These are phyloP conservation scores for Brachyptera putata DNA, from an alignment of 2,888 invertebrate genomes.

Conservation along the genomic window DNA sequence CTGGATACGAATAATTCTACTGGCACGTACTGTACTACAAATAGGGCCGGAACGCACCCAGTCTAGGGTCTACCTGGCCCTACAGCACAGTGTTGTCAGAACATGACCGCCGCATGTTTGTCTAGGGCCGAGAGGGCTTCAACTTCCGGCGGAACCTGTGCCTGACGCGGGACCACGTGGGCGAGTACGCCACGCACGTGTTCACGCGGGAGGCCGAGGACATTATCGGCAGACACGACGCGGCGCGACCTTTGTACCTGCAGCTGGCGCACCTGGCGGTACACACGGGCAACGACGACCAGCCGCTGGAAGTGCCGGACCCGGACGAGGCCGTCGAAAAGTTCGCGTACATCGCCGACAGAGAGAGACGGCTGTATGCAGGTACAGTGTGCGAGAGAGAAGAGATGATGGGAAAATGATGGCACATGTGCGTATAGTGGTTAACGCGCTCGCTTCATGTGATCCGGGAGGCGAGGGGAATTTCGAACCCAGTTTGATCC, in stretches of 20 bases:
- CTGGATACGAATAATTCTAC: too few relatives aligned
- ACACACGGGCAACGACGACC: constrained; percentile 68
- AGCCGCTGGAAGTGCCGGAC: constrained; percentile 59
- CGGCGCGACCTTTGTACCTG: constrained; percentile 65
- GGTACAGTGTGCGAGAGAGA: too few relatives aligned
- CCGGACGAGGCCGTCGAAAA: constrained; percentile 57
- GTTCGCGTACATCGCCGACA: constrained; percentile 64
- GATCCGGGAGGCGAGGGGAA: too few relatives aligned
- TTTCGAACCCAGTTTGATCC: too few relatives aligned
- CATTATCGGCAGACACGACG: constrained; percentile 48
- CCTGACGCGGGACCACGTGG: constrained; percentile 50
- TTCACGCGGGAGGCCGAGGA: constrained; percentile 59
- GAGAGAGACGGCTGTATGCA: constrained; percentile 64
- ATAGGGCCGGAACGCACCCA: too few relatives aligned
- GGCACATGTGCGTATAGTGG: too few relatives aligned
- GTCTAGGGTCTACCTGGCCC: too few relatives aligned
- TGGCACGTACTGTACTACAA: too few relatives aligned
- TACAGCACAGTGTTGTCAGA: too few relatives aligned
- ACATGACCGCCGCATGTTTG: too few relatives aligned
- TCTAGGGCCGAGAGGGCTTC: constrained; percentile 39
- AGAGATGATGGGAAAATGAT: too few relatives aligned
- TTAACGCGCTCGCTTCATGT: too few relatives aligned
- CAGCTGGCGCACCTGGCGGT: constrained; percentile 75
- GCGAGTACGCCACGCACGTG: constrained; percentile 66
- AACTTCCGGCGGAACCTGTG: constrained; percentile 46